Evolutionary conservation across 2,113 vertebrate genomes (phyloP), one percentile per base, ranked within the genome.

Genomic region (Upupa epops): DNA sequence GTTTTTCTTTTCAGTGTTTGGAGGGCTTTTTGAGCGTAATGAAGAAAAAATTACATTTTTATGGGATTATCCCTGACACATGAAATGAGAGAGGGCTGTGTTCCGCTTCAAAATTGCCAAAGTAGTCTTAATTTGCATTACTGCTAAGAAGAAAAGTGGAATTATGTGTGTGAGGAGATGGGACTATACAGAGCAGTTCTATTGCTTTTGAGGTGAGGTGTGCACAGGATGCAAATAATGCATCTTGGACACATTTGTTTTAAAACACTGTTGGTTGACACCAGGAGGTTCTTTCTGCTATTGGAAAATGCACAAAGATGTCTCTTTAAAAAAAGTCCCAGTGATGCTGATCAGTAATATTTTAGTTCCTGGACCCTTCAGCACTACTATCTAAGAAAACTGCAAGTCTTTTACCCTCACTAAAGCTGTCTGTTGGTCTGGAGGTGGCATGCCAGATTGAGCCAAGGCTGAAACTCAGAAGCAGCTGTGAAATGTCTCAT

Each of bases 131-230:
- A 36, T 70, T 78, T 75, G 36, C 26, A 26, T 70, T 59, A 26
- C 36, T 68, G 18, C 9, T 42, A 4, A 58, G 63, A 60, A 45
- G 5, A 5, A 2, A 5, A 3, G 0, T 1, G 2, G 3, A 7
- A 0, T 2, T 6, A 5, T 2, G 3, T 0, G 32, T 31, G 19
- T 22, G 8, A 7, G 31, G n/a, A 73, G 6, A 42, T 21, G 8
- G 9, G 4, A 37, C 48, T 69, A 17, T 54, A 12, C 59, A 66
- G 25, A 56, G 6, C 6, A 54, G 85, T 94, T 14, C 45, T 19
- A 9, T 45, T 64, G 61, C 26, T 91, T 89, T 78, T 51, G 42
- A 80, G 31, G 55, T n/a, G n/a, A n/a, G n/a, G n/a, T n/a, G n/a
- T n/a, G n/a, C n/a, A n/a, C n/a, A n/a, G n/a, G n/a, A 54, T 24